A percentile compares a stretch with the other conserved stretches of the same genome.
These are phyloP conservation scores for Halcyon senegalensis DNA, from an alignment of 2,113 vertebrate species.

Conservation along the genomic window DNA sequence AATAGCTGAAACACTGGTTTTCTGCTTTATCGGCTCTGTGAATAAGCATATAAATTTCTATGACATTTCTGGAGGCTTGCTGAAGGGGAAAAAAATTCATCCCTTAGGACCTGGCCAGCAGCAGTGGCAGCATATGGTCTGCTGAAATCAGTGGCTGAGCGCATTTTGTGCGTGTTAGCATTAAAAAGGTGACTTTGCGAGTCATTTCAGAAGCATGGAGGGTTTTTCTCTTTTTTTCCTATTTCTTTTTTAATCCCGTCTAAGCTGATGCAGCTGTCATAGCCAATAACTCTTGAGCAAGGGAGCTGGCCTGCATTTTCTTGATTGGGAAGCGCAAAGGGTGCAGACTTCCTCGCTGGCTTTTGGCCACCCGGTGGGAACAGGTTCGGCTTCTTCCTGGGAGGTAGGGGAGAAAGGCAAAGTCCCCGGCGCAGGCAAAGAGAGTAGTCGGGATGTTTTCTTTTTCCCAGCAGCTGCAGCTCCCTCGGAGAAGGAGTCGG, in stretches of 20 bases:
- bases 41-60: constrained; percentile 84
- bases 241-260: neutral
- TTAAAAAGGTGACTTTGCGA: constrained; percentile 78
- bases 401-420: neutral
- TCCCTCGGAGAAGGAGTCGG: neutral
- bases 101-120: constrained; percentile 75
- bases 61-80: constrained; percentile 80
- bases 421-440: neutral
- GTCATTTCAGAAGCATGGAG: constrained; percentile 67
- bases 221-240: neutral
- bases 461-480: neutral
- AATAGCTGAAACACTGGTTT: constrained; percentile 82
- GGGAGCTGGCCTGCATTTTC: neutral
- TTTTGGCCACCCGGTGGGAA: neutral
- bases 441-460: neutral
- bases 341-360: neutral
- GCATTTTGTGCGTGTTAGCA: constrained; percentile 62
- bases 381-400: neutral
- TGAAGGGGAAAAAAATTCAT: constrained; percentile 81
- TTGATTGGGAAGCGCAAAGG: neutral
- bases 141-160: constrained; percentile 67
- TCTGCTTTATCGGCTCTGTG: constrained; percentile 82
- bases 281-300: constrained; percentile 25
- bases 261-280: constrained; percentile 52
- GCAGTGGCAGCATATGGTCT: constrained; percentile 77